Percentiles rank a stretch among this genome's conserved stretches.
Evolutionary conservation across 2,797 vertebrate genomes (phyloP).

Genomic region (Molothrus aeneus): DNA sequence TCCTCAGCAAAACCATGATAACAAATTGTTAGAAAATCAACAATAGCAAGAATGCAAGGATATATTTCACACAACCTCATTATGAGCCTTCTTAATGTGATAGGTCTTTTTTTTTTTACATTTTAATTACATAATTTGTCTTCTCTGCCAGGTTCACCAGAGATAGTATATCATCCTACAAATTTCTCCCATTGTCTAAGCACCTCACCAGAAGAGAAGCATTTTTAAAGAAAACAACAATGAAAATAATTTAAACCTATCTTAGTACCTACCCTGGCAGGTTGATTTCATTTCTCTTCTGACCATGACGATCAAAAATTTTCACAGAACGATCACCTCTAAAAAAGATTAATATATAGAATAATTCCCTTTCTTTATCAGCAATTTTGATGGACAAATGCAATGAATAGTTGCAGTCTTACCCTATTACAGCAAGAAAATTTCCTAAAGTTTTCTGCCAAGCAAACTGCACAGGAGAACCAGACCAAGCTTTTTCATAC

Average conservation of each 20-base stretch:
- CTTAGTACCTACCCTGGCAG: conserved; percentile 85
- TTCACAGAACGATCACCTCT: conserved; percentile 89
- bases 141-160: background rate
- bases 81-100: background rate
- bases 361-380: background rate
- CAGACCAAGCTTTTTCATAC: conserved; percentile 84
- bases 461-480: conserved; percentile 84
- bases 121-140: background rate
- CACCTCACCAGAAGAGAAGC: background rate
- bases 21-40: background rate
- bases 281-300: conserved; percentile 90
- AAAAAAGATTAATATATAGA: conserved; percentile 36
- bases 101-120: background rate
- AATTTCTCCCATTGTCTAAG: background rate
- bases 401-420: conserved; percentile 60
- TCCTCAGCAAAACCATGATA: background rate
- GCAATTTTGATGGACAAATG: background rate
- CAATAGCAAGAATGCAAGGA: background rate
- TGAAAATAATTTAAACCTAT: background rate
- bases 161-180: background rate
- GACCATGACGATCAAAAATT: conserved; percentile 97
- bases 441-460: conserved; percentile 95
- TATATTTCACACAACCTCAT: background rate
- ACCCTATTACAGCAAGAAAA: conserved; percentile 94
- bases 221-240: background rate